phyloP scores from a whole-genome alignment of 2,888 invertebrate species.

The Tubulanus polymorphus region DNA sequence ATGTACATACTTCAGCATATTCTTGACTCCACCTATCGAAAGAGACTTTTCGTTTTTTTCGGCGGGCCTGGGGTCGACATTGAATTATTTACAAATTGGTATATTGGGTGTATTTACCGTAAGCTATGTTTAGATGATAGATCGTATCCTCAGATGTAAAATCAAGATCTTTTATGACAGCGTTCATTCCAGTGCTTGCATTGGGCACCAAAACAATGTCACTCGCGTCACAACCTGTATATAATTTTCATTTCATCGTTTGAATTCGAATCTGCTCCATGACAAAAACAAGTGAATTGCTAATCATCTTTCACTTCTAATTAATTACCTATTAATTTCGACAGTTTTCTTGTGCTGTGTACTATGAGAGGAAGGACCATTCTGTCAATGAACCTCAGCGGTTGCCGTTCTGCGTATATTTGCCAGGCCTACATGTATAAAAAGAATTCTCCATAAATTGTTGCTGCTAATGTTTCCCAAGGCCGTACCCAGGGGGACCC shows the following conservation, averaged over 20 bases:
- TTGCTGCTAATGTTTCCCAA: too few species aligned
- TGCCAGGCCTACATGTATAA: constrained; percentile 37
- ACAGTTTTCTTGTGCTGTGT: constrained; percentile 39
- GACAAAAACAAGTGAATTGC: constrained; percentile 11
- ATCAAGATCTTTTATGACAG: constrained; percentile 33
- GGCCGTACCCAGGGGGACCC: too few species aligned
- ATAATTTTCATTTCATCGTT: too few species aligned
- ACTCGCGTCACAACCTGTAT: constrained; percentile 35
- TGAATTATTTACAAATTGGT: too few species aligned
- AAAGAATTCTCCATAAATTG: too few species aligned
- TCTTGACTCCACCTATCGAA: constrained; percentile 47
- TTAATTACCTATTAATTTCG: constrained; percentile 43
- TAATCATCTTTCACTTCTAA: not conserved
- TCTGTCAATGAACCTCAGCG: constrained; percentile 45
- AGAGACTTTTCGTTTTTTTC: too few species aligned
- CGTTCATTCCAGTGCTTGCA: constrained; percentile 43
- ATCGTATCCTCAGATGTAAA: constrained; percentile 30
- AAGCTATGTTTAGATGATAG: constrained; percentile 33
- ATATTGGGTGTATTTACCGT: too few species aligned
- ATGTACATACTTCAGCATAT: constrained; percentile 33
- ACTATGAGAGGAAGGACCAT: constrained; percentile 43
- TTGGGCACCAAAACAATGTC: constrained; percentile 43
- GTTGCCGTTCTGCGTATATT: constrained; percentile 41
- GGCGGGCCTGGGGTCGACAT: too few species aligned
- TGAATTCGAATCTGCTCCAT: too few species aligned